These are phyloP conservation scores for Dromas ardeola DNA, from an alignment of 2,113 vertebrate genomes.

Conservation along the genomic window DNA sequence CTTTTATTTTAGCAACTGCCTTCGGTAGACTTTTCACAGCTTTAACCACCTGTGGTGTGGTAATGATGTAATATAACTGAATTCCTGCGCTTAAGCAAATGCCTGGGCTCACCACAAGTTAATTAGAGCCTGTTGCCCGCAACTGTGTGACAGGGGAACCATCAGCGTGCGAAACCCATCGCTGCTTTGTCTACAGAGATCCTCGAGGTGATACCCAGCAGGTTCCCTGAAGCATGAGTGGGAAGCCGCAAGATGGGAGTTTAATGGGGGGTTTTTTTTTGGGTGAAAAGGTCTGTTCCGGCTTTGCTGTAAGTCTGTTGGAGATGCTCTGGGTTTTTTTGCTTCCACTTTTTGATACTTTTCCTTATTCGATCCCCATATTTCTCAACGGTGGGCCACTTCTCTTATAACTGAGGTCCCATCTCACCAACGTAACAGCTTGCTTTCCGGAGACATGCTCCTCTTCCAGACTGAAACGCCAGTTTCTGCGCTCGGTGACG, in stretches of 20 bases:
- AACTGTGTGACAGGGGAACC: fast-evolving
- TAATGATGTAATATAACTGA: not conserved
- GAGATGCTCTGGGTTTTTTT: not conserved
- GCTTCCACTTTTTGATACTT: not conserved
- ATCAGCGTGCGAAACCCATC: fast-evolving
- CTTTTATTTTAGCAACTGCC: fast-evolving
- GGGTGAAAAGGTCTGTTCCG: fast-evolving
- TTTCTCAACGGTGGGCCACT: not conserved
- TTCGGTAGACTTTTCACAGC: not conserved
- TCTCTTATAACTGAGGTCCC: not conserved
- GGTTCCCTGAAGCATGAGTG: fast-evolving
- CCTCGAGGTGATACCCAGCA: no score
- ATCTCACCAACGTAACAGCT: fast-evolving
- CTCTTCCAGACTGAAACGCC: not conserved
- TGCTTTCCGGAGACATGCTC: not conserved
- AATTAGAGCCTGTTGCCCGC: not conserved
- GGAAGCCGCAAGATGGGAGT: not conserved
- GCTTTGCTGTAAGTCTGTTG: not conserved
- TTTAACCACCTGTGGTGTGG: not conserved
- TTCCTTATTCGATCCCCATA: fast-evolving
- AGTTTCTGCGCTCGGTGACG: not conserved
- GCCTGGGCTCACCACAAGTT: not conserved
- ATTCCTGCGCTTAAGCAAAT: fast-evolving
- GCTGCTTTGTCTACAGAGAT: not conserved
- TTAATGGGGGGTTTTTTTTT: fast-evolving